Percentiles rank a stretch among this genome's conserved stretches.
Evolutionary conservation across 2,888 invertebrate species (phyloP).

Genomic region (Drosophila acutilabella): DNA sequence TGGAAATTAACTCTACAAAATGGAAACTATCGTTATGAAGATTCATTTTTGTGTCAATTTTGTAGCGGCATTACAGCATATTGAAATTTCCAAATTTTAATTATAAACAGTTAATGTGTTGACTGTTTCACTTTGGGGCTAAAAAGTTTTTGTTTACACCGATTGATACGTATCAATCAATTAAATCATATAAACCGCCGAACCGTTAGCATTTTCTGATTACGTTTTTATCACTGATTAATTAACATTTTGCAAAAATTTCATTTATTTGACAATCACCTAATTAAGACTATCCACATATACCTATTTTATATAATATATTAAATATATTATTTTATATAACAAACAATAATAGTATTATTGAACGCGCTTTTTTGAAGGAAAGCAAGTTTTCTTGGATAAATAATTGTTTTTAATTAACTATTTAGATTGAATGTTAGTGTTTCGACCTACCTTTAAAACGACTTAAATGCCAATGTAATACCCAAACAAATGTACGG

Average conservation of each 20-base stretch:
- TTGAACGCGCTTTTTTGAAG: neutral
- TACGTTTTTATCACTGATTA: conserved; percentile 52
- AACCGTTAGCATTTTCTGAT: conserved; percentile 71
- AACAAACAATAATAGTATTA: too few relatives aligned
- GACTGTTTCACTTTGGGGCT: conserved; percentile 45
- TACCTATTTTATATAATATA: too few relatives aligned
- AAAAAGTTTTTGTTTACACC: conserved; percentile 34
- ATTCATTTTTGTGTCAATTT: conserved; percentile 4
- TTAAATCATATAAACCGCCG: conserved; percentile 42
- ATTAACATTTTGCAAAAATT: conserved; percentile 45
- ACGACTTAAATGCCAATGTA: conserved; percentile 19
- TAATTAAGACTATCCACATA: too few relatives aligned
- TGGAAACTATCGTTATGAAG: conserved; percentile 2
- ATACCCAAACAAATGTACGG: conserved; percentile 17
- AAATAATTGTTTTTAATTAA: neutral
- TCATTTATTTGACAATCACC: conserved; percentile 24
- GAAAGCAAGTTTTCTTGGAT: neutral
- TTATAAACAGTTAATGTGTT: conserved; percentile 47
- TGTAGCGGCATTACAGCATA: conserved; percentile 28
- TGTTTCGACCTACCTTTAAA: conserved; percentile 7
- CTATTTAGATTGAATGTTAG: too few relatives aligned
- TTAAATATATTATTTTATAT: too few relatives aligned
- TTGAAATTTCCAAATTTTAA: conserved; percentile 33
- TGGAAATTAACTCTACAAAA: conserved; percentile 35
- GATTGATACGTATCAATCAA: conserved; percentile 63